phyloP scores from a whole-genome alignment of 2,888 invertebrate species.

The Panorpa germanica region DNA sequence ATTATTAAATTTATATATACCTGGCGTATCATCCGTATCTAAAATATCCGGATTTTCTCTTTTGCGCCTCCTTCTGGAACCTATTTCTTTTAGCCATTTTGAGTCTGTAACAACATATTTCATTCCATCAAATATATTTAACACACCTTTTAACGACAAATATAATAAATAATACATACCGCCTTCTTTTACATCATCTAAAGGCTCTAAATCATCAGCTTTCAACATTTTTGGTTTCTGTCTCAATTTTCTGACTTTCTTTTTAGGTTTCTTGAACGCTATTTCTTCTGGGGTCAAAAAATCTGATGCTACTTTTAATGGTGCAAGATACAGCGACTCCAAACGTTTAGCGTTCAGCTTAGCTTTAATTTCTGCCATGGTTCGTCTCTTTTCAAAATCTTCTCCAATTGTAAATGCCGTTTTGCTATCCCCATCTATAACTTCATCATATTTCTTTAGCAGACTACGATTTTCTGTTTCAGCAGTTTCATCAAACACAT shows the following conservation, averaged over 20 bases:
- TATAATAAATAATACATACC: slow-evolving; percentile 21
- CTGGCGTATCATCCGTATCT: slow-evolving; percentile 42
- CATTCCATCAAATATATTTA: too few species aligned
- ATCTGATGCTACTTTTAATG: slow-evolving; percentile 61
- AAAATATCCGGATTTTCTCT: slow-evolving; percentile 24
- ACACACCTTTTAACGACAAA: too few species aligned
- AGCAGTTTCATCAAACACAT: slow-evolving; percentile 55
- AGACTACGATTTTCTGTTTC: slow-evolving; percentile 44
- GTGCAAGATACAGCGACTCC: slow-evolving; percentile 52
- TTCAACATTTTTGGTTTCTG: slow-evolving; percentile 38
- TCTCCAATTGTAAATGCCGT: slow-evolving; percentile 62
- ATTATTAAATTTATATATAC: too few species aligned
- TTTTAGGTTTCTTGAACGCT: slow-evolving; percentile 77
- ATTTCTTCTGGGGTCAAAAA: slow-evolving; percentile 76
- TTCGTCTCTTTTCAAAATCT: slow-evolving; percentile 28
- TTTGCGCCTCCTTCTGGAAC: slow-evolving; percentile 31
- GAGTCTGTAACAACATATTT: too few species aligned
- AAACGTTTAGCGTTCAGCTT: slow-evolving; percentile 43
- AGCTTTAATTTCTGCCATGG: slow-evolving; percentile 28
- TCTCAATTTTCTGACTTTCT: slow-evolving; percentile 50
- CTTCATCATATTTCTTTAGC: slow-evolving; percentile 87
- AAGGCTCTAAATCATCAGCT: slow-evolving; percentile 48
- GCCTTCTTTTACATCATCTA: slow-evolving; percentile 18
- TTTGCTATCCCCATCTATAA: slow-evolving; percentile 55
- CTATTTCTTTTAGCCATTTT: slow-evolving; percentile 22